These are phyloP conservation scores for Metaphire vulgaris DNA, from an alignment of 1,140 invertebrate species.

Conservation along the genomic window DNA sequence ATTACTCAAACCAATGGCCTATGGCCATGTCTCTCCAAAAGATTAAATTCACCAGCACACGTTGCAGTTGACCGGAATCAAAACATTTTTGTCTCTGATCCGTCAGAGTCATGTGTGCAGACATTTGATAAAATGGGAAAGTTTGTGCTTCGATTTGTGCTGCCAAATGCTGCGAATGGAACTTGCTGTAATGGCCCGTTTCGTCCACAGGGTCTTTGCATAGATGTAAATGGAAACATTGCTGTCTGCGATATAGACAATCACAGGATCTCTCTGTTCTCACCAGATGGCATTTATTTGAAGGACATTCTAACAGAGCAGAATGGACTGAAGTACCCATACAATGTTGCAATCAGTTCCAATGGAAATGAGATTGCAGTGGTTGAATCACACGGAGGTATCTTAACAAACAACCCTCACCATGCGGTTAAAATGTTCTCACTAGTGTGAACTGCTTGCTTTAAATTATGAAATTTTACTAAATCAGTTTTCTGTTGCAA, in stretches of 20 bases:
- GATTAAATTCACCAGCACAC: neutral
- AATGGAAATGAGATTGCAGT: neutral
- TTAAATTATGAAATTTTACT: no score
- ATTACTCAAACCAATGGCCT: neutral
- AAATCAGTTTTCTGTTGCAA: no score
- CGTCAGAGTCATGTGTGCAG: constrained; percentile 9
- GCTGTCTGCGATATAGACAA: constrained; percentile 24
- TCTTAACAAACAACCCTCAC: neutral
- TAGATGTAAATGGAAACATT: constrained; percentile 18
- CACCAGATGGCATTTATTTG: constrained; percentile 6
- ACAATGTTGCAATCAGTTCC: neutral
- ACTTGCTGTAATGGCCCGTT: neutral
- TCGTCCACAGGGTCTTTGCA: constrained; percentile 18
- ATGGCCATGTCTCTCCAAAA: neutral
- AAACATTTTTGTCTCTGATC: constrained; percentile 28
- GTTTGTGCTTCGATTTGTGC: constrained; percentile 10
- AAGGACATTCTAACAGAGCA: neutral
- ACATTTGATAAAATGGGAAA: constrained; percentile 24
- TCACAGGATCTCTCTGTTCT: constrained; percentile 18
- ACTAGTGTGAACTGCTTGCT: no score
- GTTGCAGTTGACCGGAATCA: constrained; percentile 24
- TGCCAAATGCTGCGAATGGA: neutral
- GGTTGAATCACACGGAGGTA: neutral
- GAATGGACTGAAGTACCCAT: neutral
- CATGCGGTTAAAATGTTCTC: neutral